phyloP scores from a whole-genome alignment of 2,797 vertebrate genomes.

The Gymnocypris eckloni region DNA sequence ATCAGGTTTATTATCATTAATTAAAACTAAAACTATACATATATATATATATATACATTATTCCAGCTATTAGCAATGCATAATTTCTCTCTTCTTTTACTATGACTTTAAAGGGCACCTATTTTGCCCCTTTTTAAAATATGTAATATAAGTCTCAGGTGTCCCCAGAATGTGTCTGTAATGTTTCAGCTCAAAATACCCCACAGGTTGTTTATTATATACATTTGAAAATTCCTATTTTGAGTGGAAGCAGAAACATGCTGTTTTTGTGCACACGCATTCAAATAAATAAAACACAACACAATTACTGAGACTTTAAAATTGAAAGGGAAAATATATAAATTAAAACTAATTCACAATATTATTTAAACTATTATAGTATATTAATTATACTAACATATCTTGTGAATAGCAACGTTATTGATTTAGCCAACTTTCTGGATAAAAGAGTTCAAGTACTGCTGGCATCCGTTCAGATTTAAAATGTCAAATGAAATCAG shows the following conservation, averaged over 20 bases:
- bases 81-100: too few species aligned
- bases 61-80: too few species aligned
- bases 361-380: background rate
- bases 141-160: too few species aligned
- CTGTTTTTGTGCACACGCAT: background rate
- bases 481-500: background rate
- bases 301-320: background rate
- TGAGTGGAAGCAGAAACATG: background rate
- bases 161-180: too few species aligned
- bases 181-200: too few species aligned
- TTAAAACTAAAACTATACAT: too few species aligned
- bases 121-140: too few species aligned
- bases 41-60: too few species aligned
- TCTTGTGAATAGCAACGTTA: background rate
- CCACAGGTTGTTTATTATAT: background rate
- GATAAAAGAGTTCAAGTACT: background rate
- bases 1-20: too few species aligned
- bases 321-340: background rate
- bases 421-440: background rate
- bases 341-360: background rate
- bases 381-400: background rate
- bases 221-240: too few species aligned
- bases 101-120: too few species aligned
- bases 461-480: background rate
- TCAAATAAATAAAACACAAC: background rate